Conservation (phyloP, 2,113 vertebrate genomes). For the Lontra canadensis region DNA sequence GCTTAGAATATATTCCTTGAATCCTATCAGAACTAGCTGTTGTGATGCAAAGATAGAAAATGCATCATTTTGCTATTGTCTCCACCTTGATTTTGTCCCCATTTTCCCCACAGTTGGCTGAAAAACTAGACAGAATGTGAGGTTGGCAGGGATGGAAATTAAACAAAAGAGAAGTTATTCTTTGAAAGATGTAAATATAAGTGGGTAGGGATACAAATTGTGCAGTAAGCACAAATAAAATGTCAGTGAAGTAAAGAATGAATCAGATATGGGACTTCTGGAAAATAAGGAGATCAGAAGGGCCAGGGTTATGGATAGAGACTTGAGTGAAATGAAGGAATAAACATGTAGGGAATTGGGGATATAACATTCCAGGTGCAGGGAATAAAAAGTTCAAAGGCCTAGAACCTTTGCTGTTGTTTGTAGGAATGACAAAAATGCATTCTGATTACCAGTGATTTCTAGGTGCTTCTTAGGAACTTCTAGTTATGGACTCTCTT, state of each 20-base stretch:
- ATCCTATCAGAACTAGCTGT: not conserved
- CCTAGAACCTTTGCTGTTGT: not conserved
- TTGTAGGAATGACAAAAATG: not conserved
- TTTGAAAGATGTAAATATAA: not conserved
- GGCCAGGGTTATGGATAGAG: not conserved
- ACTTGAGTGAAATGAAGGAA: not conserved
- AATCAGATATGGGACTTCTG: not conserved
- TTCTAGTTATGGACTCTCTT: not conserved
- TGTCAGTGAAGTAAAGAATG: not conserved
- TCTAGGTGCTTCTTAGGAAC: not conserved
- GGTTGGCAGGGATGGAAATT: not conserved
- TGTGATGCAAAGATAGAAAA: not conserved
- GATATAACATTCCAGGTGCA: not conserved
- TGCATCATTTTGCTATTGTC: rapidly evolving
- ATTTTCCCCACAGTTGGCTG: not conserved
- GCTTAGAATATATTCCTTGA: not conserved
- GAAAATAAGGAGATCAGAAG: not conserved
- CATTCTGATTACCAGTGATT: not conserved
- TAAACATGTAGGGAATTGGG: not conserved
- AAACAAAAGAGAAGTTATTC: not conserved
- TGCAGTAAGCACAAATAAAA: not conserved
- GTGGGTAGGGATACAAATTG: not conserved
- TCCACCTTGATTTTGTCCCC: not conserved
- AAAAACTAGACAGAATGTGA: not conserved
- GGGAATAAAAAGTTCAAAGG: not conserved